Evolutionary conservation across 1,140 invertebrate species (phyloP), one percentile per base, ranked within the genome.

Genomic region (Triops longicaudatus): DNA sequence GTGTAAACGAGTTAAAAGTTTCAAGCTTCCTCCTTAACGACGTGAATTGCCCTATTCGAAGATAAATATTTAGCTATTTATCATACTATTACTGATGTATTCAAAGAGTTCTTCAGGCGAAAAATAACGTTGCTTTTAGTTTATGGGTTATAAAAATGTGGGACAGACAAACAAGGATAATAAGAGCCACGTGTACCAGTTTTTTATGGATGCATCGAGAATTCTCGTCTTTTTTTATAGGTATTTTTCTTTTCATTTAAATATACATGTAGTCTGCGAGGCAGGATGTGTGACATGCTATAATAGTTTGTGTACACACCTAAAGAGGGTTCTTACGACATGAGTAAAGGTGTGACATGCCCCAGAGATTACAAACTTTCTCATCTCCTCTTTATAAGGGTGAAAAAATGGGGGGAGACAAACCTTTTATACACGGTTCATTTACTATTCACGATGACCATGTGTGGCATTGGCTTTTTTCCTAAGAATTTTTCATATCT

Each of bases 171-270:
- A 7, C 2, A 37, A 7, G 31, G 31, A 7, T 37, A 7, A 7
- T 37, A 37, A 2, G 7, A 4, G 31, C 7, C 2, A 37, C 7
- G 2, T 37, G 31, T 37, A 2, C 73, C 37, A 31, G 71, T 14
- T 63, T 27, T 31, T 12, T 73, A 41, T 72, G 72, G 63, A 73
- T 78, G 74, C 74, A 28, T 78, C 42, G 31, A n/a, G 31, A 2
- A 2, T 37, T 37, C 7, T 37, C 75, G 42, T 73, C 78, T 77
- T 72, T 71, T 63, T 78, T 74, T 78, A 22, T 78, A 22, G 74
- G 10, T 80, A 26, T 76, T 28, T 72, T 26, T 72, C 26, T 73
- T 77, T 71, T 31, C 77, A 50, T 42, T 44, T 71, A 44, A 77
- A n/a, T 26, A 42, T 17, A 44, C n/a, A 17, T 73, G 50, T 76